phyloP scores from a whole-genome alignment of 2,113 vertebrate genomes.

The Corythaixoides concolor region DNA sequence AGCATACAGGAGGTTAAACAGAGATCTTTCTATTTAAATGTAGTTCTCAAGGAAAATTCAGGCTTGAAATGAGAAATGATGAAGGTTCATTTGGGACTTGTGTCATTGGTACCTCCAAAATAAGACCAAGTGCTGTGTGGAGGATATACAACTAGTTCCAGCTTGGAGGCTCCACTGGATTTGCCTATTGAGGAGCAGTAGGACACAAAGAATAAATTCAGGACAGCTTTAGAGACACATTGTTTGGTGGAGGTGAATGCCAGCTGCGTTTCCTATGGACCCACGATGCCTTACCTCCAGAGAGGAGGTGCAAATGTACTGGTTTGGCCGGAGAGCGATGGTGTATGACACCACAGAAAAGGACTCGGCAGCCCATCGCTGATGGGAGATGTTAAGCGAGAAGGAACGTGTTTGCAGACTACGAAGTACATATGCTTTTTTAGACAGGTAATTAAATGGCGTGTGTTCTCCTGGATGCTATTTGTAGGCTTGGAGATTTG shows the following conservation, averaged over 20 bases:
- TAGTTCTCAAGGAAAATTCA: background rate
- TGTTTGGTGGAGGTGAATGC: background rate
- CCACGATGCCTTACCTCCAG: background rate
- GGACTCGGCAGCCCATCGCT: background rate
- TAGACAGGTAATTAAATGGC: background rate
- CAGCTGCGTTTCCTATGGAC: background rate
- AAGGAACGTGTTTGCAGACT: background rate
- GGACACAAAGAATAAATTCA: background rate
- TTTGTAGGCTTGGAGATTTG: background rate
- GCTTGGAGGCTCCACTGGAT: background rate
- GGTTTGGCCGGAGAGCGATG: background rate
- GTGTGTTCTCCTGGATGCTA: background rate
- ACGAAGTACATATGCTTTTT: background rate
- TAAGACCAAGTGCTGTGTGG: rapidly evolving
- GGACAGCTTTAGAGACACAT: background rate
- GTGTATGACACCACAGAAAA: rapidly evolving
- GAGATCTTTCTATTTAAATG: background rate
- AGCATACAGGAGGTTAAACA: background rate
- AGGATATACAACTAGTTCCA: background rate
- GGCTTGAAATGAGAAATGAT: background rate
- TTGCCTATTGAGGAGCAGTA: background rate
- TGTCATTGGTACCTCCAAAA: background rate
- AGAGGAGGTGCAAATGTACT: background rate
- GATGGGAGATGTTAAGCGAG: background rate
- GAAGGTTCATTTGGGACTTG: background rate